Evolutionary conservation across 2,113 vertebrate genomes (phyloP).

Genomic region (Cariama cristata): DNA sequence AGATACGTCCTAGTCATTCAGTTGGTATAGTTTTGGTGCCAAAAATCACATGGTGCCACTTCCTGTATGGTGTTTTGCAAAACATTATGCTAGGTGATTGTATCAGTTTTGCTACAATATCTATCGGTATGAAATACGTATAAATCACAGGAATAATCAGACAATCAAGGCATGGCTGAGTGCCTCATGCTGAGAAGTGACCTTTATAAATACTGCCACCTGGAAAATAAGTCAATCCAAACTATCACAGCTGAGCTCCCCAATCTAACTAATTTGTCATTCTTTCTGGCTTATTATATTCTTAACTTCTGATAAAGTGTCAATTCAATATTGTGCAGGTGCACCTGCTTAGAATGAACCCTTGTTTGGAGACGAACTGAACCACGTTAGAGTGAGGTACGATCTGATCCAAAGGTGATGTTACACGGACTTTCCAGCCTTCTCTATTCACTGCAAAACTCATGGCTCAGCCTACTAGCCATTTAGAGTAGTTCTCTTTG

Average conservation of each 20-base stretch:
- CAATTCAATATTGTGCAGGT: neutral
- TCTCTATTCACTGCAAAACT: neutral
- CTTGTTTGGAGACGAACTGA: neutral
- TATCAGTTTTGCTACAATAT: neutral
- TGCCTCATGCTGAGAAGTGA: neutral
- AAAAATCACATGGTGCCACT: neutral
- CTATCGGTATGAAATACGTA: neutral
- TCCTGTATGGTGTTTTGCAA: neutral
- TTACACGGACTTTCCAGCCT: neutral
- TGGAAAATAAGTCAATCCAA: neutral
- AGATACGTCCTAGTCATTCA: neutral
- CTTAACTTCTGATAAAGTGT: neutral
- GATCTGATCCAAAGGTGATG: neutral
- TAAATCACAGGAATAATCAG: neutral
- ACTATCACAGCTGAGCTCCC: neutral
- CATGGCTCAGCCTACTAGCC: neutral
- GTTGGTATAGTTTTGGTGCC: neutral
- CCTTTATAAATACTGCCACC: neutral
- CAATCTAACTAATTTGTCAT: rapidly evolving
- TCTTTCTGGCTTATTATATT: neutral
- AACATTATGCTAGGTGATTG: neutral
- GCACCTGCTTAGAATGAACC: neutral
- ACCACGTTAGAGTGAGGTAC: neutral
- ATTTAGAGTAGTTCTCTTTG: neutral
- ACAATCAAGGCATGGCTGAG: neutral